Conservation (phyloP, 2,888 invertebrate species). For the Harpalus rufipes region DNA sequence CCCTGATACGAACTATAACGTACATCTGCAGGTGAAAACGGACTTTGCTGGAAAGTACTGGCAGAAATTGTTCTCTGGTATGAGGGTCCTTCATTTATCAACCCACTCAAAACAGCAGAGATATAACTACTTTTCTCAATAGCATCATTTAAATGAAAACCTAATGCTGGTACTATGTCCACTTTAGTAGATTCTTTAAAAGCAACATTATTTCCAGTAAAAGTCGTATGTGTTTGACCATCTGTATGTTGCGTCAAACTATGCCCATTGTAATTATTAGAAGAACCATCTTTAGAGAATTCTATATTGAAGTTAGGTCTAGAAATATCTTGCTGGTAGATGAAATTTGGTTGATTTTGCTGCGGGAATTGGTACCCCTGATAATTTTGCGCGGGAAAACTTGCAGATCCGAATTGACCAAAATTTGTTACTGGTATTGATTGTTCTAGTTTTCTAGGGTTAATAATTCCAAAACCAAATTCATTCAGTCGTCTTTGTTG, state of each 20-base stretch:
- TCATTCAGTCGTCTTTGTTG: slow-evolving; percentile 2
- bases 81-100: slow-evolving; percentile 69
- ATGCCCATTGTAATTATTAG: slow-evolving; percentile 47
- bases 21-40: slow-evolving; percentile 27
- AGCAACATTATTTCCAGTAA: slow-evolving; percentile 33
- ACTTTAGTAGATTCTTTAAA: slow-evolving; percentile 69
- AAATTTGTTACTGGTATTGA: neutral
- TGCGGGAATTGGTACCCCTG: slow-evolving; percentile 47
- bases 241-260: slow-evolving; percentile 25
- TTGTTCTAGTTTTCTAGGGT: slow-evolving; percentile 1
- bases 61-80: neutral
- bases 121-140: slow-evolving; percentile 74
- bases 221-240: slow-evolving; percentile 49
- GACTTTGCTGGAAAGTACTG: neutral
- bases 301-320: slow-evolving; percentile 30
- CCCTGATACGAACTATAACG: slow-evolving; percentile 58
- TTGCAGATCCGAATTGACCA: slow-evolving; percentile 6
- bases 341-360: slow-evolving; percentile 4
- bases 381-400: neutral
- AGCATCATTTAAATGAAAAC: slow-evolving; percentile 74
- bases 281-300: slow-evolving; percentile 3
- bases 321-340: slow-evolving; percentile 9
- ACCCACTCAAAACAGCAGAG: slow-evolving; percentile 74
- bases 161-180: slow-evolving; percentile 75
- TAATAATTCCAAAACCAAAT: slow-evolving; percentile 14